Base-by-base conservation (phyloP, 2,113 vertebrate species). In the Cebidichthys violaceus region DNA sequence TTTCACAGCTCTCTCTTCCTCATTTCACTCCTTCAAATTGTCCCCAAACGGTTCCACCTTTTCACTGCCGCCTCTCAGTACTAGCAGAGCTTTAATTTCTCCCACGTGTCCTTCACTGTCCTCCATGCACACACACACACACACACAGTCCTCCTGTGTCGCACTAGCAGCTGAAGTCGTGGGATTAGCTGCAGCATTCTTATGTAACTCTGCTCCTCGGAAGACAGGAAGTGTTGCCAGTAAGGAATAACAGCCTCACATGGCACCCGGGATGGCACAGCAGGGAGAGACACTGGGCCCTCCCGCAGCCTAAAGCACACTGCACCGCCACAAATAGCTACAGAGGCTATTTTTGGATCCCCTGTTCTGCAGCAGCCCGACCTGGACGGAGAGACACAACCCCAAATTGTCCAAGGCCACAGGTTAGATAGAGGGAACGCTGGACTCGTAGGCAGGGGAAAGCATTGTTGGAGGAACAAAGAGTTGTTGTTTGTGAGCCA, bases 121-220 rank as follows among this genome's bases (percentile, higher is more conserved):
- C 88, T 90, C 65, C 83, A 70, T 11, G 18, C 82, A 39, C 67
- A 17, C 60, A 45, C 72, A 45, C 66, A 55, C 81, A 43, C 37
- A 3, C 59, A 62, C 73, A 59, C 57, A 69, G 43, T n/a, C n/a
- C 33, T 50, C 71, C 27, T 71, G 66, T 70, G 76, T 80, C 52
- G 61, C 80, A 69, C 75, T 60, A 22, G 17, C 70, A 78, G 29
- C 76, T 90, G 15, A 85, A 86, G 73, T 77, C 17, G 37, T 72
- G 66, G 83, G 88, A 92, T 93, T 89, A 93, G 67, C 82, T 76
- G 90, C 85, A 83, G 84, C 72, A 31, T 77, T 82, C 71, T 94
- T 93, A 93, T 68, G 76, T 88, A 93, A 94, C 85, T 31, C 41
- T 0, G 59, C 83, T 91, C 90, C 88, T 88, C 18, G 33, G 84